Conservation (phyloP, 1,140 invertebrate genomes). For the Drosophila kanapiae region DNA sequence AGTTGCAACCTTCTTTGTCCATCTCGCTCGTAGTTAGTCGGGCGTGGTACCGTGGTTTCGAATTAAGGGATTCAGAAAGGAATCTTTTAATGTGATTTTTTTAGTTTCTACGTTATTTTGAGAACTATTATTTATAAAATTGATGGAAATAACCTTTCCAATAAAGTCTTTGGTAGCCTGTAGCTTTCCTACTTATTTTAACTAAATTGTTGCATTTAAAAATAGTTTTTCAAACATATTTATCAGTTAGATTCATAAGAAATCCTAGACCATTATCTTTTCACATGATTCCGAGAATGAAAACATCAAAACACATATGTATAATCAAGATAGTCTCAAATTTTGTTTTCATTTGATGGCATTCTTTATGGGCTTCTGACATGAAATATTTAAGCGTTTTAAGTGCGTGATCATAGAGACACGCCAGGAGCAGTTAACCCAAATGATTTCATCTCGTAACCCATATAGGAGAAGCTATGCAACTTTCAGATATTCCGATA, state of each 20-base stretch:
- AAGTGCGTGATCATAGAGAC: conserved; percentile 5
- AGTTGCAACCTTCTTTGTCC: not conserved
- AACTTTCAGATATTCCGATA: not conserved
- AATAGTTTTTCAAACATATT: no score
- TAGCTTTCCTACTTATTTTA: not conserved
- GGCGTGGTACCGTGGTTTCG: not conserved
- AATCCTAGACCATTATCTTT: not conserved
- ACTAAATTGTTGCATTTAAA: not conserved
- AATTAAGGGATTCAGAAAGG: not conserved
- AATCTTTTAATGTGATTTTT: no score
- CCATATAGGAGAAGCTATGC: not conserved
- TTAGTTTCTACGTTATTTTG: not conserved
- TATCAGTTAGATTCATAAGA: no score
- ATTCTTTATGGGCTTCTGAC: conserved; percentile 11
- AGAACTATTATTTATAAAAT: no score
- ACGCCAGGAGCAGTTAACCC: conserved; percentile 5
- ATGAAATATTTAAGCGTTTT: conserved; percentile 5
- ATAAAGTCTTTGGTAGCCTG: no score
- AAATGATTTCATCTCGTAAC: conserved; percentile 6
- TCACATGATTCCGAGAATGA: not conserved
- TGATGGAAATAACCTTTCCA: no score
- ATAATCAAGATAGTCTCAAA: not conserved
- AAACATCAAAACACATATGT: not conserved
- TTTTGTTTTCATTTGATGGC: not conserved
- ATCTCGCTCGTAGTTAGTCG: not conserved